These are phyloP conservation scores for Girardinus metallicus DNA, from an alignment of 2,797 vertebrate species.

Conservation along the genomic window DNA sequence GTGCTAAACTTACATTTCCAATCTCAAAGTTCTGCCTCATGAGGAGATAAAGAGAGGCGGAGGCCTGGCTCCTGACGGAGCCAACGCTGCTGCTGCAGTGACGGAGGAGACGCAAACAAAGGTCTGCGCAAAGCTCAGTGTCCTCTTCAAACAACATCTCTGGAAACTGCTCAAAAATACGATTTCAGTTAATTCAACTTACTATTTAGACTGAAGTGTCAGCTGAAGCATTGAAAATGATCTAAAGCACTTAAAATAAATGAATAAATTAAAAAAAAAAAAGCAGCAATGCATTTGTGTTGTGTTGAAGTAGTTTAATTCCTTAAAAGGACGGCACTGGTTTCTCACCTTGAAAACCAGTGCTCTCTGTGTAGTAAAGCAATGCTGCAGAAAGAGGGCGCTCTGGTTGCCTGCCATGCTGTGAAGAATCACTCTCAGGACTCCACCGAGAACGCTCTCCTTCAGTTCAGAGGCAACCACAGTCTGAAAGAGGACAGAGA, in stretches of 20 bases:
- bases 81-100: slow-evolving; percentile 90
- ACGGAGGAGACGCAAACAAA: slow-evolving; percentile 89
- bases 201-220: not conserved
- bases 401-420: slow-evolving; percentile 92
- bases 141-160: slow-evolving; percentile 96
- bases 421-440: slow-evolving; percentile 89
- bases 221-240: not conserved
- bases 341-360: slow-evolving; percentile 86
- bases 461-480: slow-evolving; percentile 88
- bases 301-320: not conserved
- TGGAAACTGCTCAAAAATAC: slow-evolving; percentile 83
- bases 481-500: slow-evolving; percentile 61
- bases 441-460: slow-evolving; percentile 88
- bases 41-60: slow-evolving; percentile 92
- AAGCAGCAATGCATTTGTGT: not conserved
- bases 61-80: slow-evolving; percentile 87
- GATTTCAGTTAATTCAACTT: not conserved
- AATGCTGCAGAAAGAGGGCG: slow-evolving; percentile 90
- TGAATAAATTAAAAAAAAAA: not conserved
- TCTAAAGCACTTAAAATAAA: not conserved
- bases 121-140: slow-evolving; percentile 91
- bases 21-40: slow-evolving; percentile 97
- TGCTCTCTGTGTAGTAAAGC: slow-evolving; percentile 91
- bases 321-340: not conserved
- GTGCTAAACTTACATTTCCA: slow-evolving; percentile 83